A percentile compares a stretch with the other conserved stretches of the same genome.
Evolutionary conservation across 2,797 vertebrate species (phyloP).

Genomic region (Pseudochirops cupreus): DNA sequence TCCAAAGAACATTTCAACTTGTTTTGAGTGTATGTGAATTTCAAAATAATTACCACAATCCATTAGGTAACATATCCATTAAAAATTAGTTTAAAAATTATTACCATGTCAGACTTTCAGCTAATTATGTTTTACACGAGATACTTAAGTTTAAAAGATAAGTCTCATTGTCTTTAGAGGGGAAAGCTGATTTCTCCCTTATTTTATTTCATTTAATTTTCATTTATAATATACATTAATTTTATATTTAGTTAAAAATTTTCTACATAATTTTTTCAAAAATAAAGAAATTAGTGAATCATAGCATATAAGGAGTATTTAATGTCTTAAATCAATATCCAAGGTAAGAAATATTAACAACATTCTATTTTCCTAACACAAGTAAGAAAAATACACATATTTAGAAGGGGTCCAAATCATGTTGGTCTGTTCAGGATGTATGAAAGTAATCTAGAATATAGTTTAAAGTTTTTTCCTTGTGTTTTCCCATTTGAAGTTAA

Average conservation of each 20-base stretch:
- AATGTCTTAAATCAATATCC: conserved; percentile 1
- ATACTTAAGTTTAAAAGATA: conserved; percentile 50
- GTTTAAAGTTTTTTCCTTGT: neutral
- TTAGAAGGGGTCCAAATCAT: neutral
- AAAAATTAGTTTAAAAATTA: neutral
- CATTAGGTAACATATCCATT: neutral
- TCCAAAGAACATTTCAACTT: neutral
- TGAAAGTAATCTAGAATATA: neutral
- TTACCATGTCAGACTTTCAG: conserved; percentile 13
- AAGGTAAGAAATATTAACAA: conserved; percentile 41
- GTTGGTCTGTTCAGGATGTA: neutral
- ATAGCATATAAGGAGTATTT: conserved; percentile 34
- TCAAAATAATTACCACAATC: conserved; percentile 38
- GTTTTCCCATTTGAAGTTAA: neutral
- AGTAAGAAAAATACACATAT: conserved; percentile 6
- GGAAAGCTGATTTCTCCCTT: neutral
- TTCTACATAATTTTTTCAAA: conserved; percentile 40
- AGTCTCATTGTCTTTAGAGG: conserved; percentile 43
- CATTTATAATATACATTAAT: neutral
- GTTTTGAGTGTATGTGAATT: conserved; percentile 8
- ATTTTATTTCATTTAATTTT: neutral
- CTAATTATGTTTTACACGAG: conserved; percentile 49
- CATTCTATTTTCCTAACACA: conserved; percentile 53
- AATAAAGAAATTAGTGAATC: conserved; percentile 56
- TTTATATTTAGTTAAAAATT: conserved; percentile 15